Percentiles rank a stretch among this genome's conserved stretches.
Conservation (phyloP, 2,797 vertebrate species). For the Pygocentrus nattereri region DNA sequence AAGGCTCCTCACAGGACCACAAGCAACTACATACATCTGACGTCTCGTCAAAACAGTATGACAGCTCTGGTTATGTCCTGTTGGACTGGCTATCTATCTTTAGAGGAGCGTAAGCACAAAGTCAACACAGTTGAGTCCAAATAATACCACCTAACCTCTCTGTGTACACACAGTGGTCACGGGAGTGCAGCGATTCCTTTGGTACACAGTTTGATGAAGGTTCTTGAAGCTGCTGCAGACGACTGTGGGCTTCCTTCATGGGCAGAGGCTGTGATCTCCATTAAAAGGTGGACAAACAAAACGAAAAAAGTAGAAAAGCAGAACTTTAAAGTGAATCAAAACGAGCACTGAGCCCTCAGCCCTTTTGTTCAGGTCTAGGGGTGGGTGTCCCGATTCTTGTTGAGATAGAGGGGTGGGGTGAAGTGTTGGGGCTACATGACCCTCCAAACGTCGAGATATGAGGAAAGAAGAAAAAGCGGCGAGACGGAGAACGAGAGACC, state of each 20-base stretch:
- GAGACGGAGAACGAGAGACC: too few species aligned
- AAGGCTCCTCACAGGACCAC: neutral
- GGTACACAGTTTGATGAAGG: neutral
- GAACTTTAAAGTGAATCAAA: too few species aligned
- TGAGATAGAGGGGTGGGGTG: too few species aligned
- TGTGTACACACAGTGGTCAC: neutral
- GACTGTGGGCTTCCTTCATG: too few species aligned
- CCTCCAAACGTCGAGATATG: too few species aligned
- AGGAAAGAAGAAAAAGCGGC: too few species aligned
- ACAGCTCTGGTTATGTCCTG: neutral
- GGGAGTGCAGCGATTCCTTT: neutral
- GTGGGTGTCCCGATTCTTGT: too few species aligned
- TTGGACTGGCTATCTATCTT: neutral
- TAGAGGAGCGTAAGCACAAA: neutral
- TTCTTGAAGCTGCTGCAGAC: neutral
- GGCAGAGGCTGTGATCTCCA: neutral
- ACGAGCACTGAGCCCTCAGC: too few species aligned
- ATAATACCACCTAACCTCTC: neutral
- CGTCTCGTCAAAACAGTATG: neutral
- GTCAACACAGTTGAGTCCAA: neutral
- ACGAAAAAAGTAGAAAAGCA: too few species aligned
- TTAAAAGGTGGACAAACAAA: too few species aligned
- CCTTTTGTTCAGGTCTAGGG: too few species aligned
- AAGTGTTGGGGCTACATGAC: too few species aligned
- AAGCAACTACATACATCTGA: neutral